Evolutionary conservation across 1,140 invertebrate genomes (phyloP).

Genomic region (Drosophila carrolli): DNA sequence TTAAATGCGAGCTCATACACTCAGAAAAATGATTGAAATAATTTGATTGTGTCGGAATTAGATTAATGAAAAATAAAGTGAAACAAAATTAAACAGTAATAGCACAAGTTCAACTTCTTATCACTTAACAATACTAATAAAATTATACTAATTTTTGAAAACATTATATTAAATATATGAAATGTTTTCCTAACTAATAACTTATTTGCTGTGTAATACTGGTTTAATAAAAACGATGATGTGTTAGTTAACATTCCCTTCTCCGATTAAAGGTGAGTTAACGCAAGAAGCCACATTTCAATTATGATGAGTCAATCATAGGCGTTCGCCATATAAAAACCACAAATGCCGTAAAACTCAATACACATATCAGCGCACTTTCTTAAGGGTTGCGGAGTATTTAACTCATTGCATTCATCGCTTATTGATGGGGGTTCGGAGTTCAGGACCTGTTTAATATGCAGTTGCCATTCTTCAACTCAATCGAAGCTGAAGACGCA

Average conservation of each 20-base stretch:
- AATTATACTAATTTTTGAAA: too few species aligned
- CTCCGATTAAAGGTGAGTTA: background rate
- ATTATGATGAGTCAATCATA: background rate
- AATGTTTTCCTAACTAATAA: too few species aligned
- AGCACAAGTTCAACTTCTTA: too few species aligned
- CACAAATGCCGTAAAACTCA: conserved; percentile 9
- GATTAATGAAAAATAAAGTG: too few species aligned
- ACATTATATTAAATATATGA: too few species aligned
- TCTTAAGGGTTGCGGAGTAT: background rate
- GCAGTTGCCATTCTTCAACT: conserved; percentile 68
- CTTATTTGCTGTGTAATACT: too few species aligned
- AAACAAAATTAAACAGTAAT: too few species aligned
- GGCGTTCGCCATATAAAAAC: conserved; percentile 8
- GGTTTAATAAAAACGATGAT: too few species aligned
- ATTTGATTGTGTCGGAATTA: too few species aligned
- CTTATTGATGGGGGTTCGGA: conserved; percentile 26
- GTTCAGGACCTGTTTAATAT: conserved; percentile 62
- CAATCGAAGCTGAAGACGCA: conserved; percentile 43
- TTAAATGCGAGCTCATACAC: background rate
- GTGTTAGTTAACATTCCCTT: too few species aligned
- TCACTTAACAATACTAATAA: too few species aligned
- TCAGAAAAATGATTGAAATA: background rate
- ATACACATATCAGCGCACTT: conserved; percentile 1
- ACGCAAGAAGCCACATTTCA: background rate
- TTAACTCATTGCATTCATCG: conserved; percentile 20